Evolutionary conservation across 2,888 invertebrate genomes (phyloP).

Genomic region (Metalampra italica): DNA sequence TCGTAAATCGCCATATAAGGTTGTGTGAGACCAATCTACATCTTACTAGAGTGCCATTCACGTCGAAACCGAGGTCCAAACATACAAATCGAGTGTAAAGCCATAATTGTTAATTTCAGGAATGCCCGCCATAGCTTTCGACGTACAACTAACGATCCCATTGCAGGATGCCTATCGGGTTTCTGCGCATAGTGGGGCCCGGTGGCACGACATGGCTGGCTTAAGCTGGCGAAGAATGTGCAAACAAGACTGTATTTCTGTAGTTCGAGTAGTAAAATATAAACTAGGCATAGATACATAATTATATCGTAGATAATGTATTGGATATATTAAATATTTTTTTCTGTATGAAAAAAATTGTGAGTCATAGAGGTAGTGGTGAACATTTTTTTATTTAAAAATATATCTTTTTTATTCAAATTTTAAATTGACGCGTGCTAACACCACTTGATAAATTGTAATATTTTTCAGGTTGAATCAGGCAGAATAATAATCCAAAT

Average conservation of each 20-base stretch:
- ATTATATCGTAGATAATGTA: too few species aligned
- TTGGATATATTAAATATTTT: too few species aligned
- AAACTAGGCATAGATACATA: too few species aligned
- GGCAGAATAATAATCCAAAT: too few species aligned
- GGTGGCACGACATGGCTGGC: conserved; percentile 18
- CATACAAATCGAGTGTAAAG: conserved; percentile 61
- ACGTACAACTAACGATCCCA: conserved; percentile 70
- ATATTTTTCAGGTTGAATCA: too few species aligned
- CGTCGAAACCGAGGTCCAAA: conserved; percentile 21
- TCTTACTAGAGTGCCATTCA: conserved; percentile 22
- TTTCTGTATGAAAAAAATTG: too few species aligned
- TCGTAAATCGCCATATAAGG: not conserved
- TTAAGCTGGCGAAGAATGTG: conserved; percentile 1
- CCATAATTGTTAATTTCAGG: conserved; percentile 75
- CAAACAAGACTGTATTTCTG: not conserved
- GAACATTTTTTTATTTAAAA: too few species aligned
- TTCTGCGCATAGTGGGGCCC: conserved; percentile 52
- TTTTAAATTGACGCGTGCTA: too few species aligned
- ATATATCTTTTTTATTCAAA: too few species aligned
- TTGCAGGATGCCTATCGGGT: conserved; percentile 75
- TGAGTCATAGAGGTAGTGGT: too few species aligned
- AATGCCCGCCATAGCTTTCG: conserved; percentile 68
- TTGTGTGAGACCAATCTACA: not conserved
- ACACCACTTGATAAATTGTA: too few species aligned
- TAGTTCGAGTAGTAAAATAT: too few species aligned